Evolutionary conservation across 1,140 invertebrate genomes (phyloP).

Genomic region (Drosophila sp.): DNA sequence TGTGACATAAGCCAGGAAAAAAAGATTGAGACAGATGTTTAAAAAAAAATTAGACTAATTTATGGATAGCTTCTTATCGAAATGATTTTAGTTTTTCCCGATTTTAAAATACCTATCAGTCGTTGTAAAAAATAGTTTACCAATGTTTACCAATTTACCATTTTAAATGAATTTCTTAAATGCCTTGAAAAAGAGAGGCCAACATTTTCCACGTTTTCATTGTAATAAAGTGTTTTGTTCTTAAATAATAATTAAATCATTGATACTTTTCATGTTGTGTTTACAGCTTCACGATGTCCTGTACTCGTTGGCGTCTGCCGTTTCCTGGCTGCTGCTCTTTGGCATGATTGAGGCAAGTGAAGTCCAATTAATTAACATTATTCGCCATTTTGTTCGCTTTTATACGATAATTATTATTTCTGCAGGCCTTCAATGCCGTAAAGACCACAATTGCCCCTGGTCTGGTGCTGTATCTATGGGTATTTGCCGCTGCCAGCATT

Average conservation of each 20-base stretch:
- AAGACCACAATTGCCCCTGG: constrained; percentile 49
- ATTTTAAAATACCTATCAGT: too few species aligned
- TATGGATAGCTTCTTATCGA: too few species aligned
- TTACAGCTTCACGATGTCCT: constrained; percentile 59
- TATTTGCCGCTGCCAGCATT: constrained; percentile 62
- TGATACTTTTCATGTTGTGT: background rate
- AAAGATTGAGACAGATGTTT: too few species aligned
- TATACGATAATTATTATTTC: background rate
- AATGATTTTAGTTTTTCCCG: too few species aligned
- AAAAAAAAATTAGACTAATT: too few species aligned
- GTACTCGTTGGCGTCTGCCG: constrained; percentile 59
- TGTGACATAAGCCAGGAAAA: too few species aligned
- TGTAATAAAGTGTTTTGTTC: too few species aligned
- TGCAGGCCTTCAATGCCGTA: constrained; percentile 62
- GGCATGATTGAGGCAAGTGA: constrained; percentile 66
- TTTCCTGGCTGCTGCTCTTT: constrained; percentile 65
- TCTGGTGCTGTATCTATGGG: constrained; percentile 59
- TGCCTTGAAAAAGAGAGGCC: too few species aligned
- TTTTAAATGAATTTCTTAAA: too few species aligned
- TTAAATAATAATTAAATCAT: background rate
- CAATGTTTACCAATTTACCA: too few species aligned
- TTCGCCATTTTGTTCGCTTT: background rate
- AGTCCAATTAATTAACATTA: background rate
- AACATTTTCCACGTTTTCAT: too few species aligned
- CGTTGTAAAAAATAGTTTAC: too few species aligned